A percentile compares a stretch with the other conserved stretches of the same genome.
Conservation (phyloP, 2,113 vertebrate species). For the Empidonax traillii region DNA sequence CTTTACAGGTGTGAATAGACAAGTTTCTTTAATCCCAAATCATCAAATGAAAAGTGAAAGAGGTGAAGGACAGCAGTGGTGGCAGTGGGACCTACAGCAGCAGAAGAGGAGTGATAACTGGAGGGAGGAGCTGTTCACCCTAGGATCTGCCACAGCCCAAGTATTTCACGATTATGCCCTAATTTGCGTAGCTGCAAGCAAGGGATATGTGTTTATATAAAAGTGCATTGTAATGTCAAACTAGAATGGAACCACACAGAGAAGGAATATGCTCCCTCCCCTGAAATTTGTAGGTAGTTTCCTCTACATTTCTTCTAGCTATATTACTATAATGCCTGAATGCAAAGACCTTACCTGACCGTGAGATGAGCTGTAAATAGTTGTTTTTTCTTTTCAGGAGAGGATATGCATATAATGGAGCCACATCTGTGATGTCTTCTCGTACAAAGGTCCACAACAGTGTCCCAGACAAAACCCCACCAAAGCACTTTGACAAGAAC, state of each 20-base stretch:
- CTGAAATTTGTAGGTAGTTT: background rate
- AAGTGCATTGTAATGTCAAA: background rate
- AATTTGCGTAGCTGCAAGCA: background rate
- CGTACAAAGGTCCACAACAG: conserved; percentile 74
- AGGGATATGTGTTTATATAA: fast-evolving
- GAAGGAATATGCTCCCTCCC: background rate
- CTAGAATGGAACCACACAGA: background rate
- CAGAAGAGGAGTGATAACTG: background rate
- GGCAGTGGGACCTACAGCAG: background rate
- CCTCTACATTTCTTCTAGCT: background rate
- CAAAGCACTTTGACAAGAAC: conserved; percentile 83
- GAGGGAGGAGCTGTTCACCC: background rate
- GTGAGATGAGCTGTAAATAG: background rate
- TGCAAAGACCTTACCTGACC: background rate
- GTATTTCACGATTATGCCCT: background rate
- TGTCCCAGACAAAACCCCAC: conserved; percentile 66
- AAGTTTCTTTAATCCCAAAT: background rate
- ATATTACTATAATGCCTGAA: background rate
- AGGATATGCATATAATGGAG: conserved; percentile 77
- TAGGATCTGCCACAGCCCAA: background rate
- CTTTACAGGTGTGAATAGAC: background rate
- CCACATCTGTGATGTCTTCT: conserved; percentile 79
- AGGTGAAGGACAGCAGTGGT: fast-evolving
- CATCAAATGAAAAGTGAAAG: background rate
- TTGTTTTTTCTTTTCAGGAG: conserved; percentile 70